Evolutionary conservation across 2,113 vertebrate species (phyloP).

Genomic region (Nothobranchius kuhntae): DNA sequence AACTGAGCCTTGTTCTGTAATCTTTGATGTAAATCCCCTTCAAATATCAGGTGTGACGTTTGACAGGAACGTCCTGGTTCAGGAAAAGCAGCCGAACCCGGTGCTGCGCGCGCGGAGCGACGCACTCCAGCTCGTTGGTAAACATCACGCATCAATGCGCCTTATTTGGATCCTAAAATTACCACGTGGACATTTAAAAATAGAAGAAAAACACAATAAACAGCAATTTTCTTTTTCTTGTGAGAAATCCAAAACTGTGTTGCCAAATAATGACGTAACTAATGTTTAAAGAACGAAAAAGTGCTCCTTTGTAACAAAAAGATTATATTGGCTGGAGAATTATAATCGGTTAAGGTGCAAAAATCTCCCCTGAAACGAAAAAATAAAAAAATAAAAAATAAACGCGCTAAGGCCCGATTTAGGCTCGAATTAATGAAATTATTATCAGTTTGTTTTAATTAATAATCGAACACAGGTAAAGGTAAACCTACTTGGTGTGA

Average conservation of each 20-base stretch:
- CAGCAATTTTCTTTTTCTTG: no score
- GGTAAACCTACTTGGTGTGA: conserved; percentile 48
- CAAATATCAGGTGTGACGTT: conserved; percentile 56
- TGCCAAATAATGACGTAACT: no score
- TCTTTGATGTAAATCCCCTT: conserved; percentile 42
- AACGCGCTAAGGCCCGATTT: neutral
- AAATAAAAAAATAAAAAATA: neutral
- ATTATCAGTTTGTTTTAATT: neutral
- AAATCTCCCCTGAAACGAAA: neutral
- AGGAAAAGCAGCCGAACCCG: conserved; percentile 31
- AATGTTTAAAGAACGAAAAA: neutral
- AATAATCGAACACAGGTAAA: no score
- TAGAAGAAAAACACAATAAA: no score
- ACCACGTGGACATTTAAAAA: no score
- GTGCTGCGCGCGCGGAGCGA: conserved; percentile 20
- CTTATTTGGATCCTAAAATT: neutral
- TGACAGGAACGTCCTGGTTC: conserved; percentile 17
- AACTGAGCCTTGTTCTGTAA: conserved; percentile 9
- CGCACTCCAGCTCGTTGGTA: conserved; percentile 20
- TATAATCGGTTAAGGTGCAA: neutral
- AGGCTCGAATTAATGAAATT: no score
- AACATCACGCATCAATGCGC: neutral
- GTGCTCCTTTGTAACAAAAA: neutral
- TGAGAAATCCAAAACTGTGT: no score
- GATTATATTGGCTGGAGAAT: neutral